These are phyloP conservation scores for Triplophysa siluroides DNA, from an alignment of 2,113 vertebrate species.

Conservation along the genomic window DNA sequence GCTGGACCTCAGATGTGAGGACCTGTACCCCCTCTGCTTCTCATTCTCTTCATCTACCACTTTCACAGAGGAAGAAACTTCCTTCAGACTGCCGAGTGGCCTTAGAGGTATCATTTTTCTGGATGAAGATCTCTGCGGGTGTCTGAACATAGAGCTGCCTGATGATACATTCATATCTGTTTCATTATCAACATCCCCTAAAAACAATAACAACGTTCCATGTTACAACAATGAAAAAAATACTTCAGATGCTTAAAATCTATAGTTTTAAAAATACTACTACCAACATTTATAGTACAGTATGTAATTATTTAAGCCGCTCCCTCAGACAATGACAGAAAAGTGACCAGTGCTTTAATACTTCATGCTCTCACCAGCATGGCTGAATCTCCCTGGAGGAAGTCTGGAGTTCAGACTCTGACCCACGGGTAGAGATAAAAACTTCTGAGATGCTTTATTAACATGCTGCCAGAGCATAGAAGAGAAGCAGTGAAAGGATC, in stretches of 20 bases:
- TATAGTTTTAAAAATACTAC: background rate
- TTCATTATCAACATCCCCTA: conserved; percentile 60
- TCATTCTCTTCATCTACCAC: conserved; percentile 51
- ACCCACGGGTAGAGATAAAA: conserved; percentile 73
- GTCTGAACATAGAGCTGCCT: conserved; percentile 47
- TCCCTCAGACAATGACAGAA: too few relatives aligned
- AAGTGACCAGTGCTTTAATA: background rate
- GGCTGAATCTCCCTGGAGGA: conserved; percentile 43
- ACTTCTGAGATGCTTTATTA: conserved; percentile 64
- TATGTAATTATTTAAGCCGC: too few relatives aligned
- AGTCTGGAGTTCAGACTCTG: conserved; percentile 64
- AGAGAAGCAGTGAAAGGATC: background rate
- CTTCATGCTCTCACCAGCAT: conserved; percentile 54
- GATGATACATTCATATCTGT: conserved; percentile 60
- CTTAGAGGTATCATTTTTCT: conserved; percentile 62
- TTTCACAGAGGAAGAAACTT: conserved; percentile 54
- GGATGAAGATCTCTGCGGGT: conserved; percentile 56
- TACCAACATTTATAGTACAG: too few relatives aligned
- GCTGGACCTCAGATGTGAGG: conserved; percentile 53
- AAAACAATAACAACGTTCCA: background rate
- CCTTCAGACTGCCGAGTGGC: conserved; percentile 61
- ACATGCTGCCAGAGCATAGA: conserved; percentile 52
- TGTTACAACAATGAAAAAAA: background rate
- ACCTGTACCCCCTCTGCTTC: background rate
- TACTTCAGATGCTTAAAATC: background rate